Evolutionary conservation across 23 tunicate genomes (phyloP), one percentile per base, ranked within the genome.

Genomic region (Halocynthia aurantium): DNA sequence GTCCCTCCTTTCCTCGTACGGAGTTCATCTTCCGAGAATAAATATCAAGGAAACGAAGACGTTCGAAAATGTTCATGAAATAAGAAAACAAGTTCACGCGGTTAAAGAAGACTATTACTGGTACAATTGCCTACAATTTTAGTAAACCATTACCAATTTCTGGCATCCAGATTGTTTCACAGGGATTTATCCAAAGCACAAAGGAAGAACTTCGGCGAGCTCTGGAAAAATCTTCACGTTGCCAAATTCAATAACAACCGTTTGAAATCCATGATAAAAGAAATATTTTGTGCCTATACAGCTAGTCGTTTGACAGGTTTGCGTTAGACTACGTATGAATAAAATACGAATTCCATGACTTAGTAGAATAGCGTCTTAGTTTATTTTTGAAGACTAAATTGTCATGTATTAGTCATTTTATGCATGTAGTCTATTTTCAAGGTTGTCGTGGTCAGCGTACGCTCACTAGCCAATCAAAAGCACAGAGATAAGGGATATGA

Each of bases 121-220:
- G 89, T 84, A 54, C 8, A 22, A 6, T 12, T 55, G 22, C 64
- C 17, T 17, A 58, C n/a, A 58, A 13, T 58, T 1, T 58, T 58
- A 4, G 64, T 15, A 15, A 13, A 58, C 17, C 64, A 58, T 58
- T 58, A 58, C 64, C 17, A 60, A 60, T 15, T 18, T 15, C 64
- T 15, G 4, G 64, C 64, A 15, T 60, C 64, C n/a, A 0, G 64
- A 60, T 60, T 4, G 64, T 60, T 18, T 60, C 64, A 10, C 58
- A 84, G 89, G 89, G 53, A 78, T 70, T 71, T 84, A 51, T 77
- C 82, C 8, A 77, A 78, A 61, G 89, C 89, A 6, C 89, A 84
- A 52, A 69, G 71, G 15, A 77, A 78, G 55, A 84, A 84, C 60
- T 84, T 71, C 52, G 49, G 52, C 52, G 77, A 77, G 31, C 53